Conservation (phyloP, 2,797 vertebrate species). For the Rhinatrema bivittatum region DNA sequence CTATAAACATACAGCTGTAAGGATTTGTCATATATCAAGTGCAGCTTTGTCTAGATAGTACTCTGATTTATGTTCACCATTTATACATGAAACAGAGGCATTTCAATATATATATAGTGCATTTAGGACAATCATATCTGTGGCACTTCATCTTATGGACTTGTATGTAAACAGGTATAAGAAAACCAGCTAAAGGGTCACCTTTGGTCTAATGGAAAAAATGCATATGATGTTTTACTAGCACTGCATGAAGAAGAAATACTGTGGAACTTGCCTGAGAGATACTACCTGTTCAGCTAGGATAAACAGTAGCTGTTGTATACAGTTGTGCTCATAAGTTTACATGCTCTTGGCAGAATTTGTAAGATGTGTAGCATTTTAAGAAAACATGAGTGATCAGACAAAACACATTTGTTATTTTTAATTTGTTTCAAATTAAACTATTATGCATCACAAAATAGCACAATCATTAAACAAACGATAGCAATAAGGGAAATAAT, state of each 20-base stretch:
- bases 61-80: conserved; percentile 52
- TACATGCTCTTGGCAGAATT: too few relatives aligned
- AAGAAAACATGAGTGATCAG: too few relatives aligned
- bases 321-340: too few relatives aligned
- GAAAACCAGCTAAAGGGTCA: conserved; percentile 29
- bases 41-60: conserved; percentile 48
- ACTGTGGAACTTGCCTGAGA: too few relatives aligned
- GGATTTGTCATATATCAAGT: conserved; percentile 48
- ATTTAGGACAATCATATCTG: conserved; percentile 37
- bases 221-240: background rate
- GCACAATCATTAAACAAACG: too few relatives aligned
- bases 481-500: too few relatives aligned
- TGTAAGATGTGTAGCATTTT: too few relatives aligned
- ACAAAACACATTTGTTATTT: too few relatives aligned
- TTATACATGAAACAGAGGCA: conserved; percentile 31
- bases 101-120: conserved; percentile 31
- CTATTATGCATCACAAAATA: too few relatives aligned
- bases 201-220: conserved; percentile 24
- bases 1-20: conserved; percentile 39
- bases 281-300: too few relatives aligned
- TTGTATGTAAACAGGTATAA: conserved; percentile 12
- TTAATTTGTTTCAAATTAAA: too few relatives aligned
- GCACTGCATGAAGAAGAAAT: conserved; percentile 6
- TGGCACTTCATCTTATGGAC: conserved; percentile 36
- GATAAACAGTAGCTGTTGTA: too few relatives aligned